Evolutionary conservation across 2,888 invertebrate genomes (phyloP).

Genomic region (Graphium colonna): DNA sequence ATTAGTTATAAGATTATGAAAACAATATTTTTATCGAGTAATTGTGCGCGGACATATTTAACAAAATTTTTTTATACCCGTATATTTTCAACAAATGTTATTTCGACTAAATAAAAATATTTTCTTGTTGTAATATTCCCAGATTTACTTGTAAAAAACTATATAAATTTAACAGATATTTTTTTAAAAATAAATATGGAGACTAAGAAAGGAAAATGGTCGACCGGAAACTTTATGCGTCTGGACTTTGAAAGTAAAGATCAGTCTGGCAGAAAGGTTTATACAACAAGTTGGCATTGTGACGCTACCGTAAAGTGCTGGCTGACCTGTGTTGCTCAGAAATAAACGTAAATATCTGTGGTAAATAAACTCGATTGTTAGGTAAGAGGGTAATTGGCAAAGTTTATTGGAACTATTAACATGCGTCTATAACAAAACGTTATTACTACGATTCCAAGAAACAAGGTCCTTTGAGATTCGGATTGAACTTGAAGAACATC

Average conservation of each 20-base stretch:
- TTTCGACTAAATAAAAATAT: too few relatives aligned
- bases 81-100: too few relatives aligned
- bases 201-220: neutral
- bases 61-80: too few relatives aligned
- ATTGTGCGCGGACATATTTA: too few relatives aligned
- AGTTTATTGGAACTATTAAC: constrained; percentile 29
- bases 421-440: constrained; percentile 25
- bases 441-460: neutral
- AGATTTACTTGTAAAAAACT: too few relatives aligned
- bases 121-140: too few relatives aligned
- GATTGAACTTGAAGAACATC: neutral
- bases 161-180: too few relatives aligned
- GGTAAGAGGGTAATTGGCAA: constrained; percentile 29
- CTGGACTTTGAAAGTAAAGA: constrained; percentile 8
- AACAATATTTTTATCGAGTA: too few relatives aligned
- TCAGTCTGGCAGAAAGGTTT: constrained; percentile 15
- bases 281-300: constrained; percentile 20
- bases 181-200: neutral
- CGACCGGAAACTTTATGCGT: neutral
- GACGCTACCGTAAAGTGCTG: constrained; percentile 21
- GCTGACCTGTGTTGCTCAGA: constrained; percentile 24
- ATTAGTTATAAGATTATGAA: too few relatives aligned
- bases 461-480: constrained; percentile 14
- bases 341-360: constrained; percentile 30
- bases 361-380: constrained; percentile 27